Percentiles rank a stretch among this genome's conserved stretches.
These are phyloP conservation scores for Colaptes auratus DNA, from an alignment of 2,113 vertebrate genomes.

Conservation along the genomic window DNA sequence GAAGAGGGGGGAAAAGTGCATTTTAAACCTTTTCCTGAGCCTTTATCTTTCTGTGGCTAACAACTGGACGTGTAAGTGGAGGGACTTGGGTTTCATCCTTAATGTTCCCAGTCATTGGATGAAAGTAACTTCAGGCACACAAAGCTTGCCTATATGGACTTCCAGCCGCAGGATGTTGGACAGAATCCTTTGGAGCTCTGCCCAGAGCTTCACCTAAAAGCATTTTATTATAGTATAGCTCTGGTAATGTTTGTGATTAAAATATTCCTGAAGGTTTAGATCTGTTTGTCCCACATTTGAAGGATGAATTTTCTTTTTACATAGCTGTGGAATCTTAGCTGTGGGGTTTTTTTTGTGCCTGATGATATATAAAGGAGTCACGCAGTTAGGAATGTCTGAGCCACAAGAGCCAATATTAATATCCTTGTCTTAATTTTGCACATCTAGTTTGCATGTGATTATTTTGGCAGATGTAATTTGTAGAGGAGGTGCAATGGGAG, in stretches of 20 bases:
- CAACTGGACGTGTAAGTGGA: conserved; percentile 3
- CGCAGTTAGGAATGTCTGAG: neutral
- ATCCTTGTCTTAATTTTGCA: neutral
- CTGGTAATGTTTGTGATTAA: neutral
- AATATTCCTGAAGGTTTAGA: conserved; percentile 51
- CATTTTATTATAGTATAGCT: neutral
- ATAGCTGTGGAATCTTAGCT: neutral
- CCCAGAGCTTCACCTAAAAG: conserved; percentile 50
- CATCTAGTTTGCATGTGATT: neutral
- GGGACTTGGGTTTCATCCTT: neutral
- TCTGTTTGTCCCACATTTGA: neutral
- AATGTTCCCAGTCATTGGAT: neutral
- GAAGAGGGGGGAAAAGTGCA: neutral
- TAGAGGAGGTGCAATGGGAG: neutral
- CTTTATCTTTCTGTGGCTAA: conserved; percentile 54
- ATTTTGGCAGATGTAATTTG: neutral
- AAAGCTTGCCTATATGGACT: neutral
- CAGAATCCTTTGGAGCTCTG: conserved; percentile 41
- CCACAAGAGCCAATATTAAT: neutral
- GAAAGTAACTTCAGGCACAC: conserved; percentile 14
- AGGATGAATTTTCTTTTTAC: conserved; percentile 15
- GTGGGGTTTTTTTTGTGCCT: neutral
- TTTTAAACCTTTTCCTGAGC: conserved; percentile 39
- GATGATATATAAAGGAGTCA: neutral
- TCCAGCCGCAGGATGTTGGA: conserved; percentile 30